These are phyloP conservation scores for Ceratitis capitata DNA, from an alignment of 1,140 invertebrate species.

Conservation along the genomic window DNA sequence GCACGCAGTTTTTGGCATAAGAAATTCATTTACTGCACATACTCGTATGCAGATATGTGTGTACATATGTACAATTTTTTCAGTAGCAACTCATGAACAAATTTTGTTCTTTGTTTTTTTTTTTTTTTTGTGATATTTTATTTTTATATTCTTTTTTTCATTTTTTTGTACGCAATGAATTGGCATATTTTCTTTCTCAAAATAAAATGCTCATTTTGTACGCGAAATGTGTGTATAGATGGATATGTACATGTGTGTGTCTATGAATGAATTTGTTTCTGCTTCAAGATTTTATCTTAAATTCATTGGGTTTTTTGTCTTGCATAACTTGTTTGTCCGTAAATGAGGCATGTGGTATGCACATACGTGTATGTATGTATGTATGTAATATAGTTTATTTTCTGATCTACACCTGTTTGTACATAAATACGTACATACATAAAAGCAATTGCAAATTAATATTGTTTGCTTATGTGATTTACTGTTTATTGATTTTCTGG, in stretches of 20 bases:
- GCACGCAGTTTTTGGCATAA: constrained; percentile 20
- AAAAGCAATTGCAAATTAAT: too few species aligned
- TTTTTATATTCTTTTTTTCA: too few species aligned
- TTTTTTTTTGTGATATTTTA: too few species aligned
- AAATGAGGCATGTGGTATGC: neutral
- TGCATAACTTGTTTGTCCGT: neutral
- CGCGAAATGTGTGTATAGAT: neutral
- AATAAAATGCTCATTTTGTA: neutral
- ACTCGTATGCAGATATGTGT: neutral
- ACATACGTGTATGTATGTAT: too few species aligned
- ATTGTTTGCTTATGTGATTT: too few species aligned
- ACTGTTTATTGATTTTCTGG: too few species aligned
- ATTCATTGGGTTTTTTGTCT: neutral
- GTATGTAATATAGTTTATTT: too few species aligned
- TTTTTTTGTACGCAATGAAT: constrained; percentile 22
- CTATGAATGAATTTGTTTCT: neutral
- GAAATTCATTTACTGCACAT: neutral
- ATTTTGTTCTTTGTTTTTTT: neutral
- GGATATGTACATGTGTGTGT: neutral
- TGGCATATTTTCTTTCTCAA: neutral
- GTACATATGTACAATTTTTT: neutral
- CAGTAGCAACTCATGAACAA: neutral
- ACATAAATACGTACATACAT: too few species aligned
- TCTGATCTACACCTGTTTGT: too few species aligned
- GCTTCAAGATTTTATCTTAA: neutral